Conservation (phyloP, 2,888 invertebrate genomes). For the Mycalesis mineus region DNA sequence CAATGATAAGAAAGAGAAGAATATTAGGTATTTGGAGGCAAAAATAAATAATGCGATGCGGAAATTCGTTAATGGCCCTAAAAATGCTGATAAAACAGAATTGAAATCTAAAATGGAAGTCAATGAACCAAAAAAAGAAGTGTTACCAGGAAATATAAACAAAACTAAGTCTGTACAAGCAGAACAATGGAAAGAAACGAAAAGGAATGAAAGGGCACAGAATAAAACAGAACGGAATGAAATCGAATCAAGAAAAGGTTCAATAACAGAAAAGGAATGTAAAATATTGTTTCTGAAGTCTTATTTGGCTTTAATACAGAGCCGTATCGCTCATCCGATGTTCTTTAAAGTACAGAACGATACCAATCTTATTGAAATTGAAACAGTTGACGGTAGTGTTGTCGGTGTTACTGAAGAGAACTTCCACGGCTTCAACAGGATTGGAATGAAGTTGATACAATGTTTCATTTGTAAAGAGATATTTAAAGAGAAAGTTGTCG, state of each 20-base stretch:
- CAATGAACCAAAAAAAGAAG: neutral
- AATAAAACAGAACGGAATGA: neutral
- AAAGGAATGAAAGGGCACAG: too few relatives aligned
- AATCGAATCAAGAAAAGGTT: neutral
- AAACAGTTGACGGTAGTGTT: constrained; percentile 28
- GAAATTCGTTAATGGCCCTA: neutral
- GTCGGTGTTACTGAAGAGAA: constrained; percentile 27
- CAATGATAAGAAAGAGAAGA: neutral
- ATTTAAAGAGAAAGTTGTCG: neutral
- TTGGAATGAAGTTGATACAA: neutral
- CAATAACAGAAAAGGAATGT: neutral
- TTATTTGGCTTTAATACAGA: constrained; percentile 14
- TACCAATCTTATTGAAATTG: constrained; percentile 16
- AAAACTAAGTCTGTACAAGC: neutral
- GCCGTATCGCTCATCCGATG: constrained; percentile 3
- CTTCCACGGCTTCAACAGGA: constrained; percentile 30
- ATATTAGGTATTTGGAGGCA: neutral
- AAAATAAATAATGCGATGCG: neutral
- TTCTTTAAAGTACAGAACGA: constrained; percentile 1
- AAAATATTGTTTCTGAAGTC: neutral
- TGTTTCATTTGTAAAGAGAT: constrained; percentile 20
- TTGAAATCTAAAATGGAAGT: neutral
- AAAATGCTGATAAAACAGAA: neutral
- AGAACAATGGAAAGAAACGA: too few relatives aligned
- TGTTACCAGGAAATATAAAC: neutral